Base-by-base conservation (phyloP, 1,140 invertebrate species). In the Medauroidea extradentata region DNA sequence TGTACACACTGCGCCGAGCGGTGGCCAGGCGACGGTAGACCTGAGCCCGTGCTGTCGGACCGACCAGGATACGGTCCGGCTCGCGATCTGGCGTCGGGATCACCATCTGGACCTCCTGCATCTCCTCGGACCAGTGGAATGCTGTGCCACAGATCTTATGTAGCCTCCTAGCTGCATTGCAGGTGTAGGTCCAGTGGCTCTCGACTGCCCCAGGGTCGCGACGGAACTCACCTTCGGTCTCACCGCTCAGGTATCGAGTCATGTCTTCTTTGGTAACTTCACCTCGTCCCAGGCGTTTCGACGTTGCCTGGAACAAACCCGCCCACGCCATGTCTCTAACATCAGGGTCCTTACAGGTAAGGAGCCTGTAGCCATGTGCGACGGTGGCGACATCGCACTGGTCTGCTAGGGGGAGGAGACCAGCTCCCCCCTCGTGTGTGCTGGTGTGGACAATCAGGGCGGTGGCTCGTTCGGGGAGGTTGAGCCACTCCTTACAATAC, bases 341-440 rank as follows among this genome's bases (percentile, higher is more conserved):
- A 0, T 48, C 7, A 3, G 19, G 5, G 38, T 72, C 69, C 9
- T 21, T 44, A 2, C 63, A 63, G 3, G 53, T 66, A 29, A 73
- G 27, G 53, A 69, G 63, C 16, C 61, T 63, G 55, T 67, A 68
- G 0, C 63, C 66, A 19, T 74, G 67, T 9, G 62, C 61, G 14
- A 70, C 55, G 2, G 63, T 63, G 1, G 60, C 41, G 7, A 67
- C 38, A 14, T 70, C 69, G 1, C 46, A 54, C 2, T 65, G 38
- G 38, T 67, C 62, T 0, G 57, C 62, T 7, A 70, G 55, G 0
- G 68, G 68, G 0, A 65, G 44, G 0, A 71, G 16, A 2, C 59
- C 29, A 7, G 29, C 25, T n/a, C 29, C 51, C 23, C 53, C 53
- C 14, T 42, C 19, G 8, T 24, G 53, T 7, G 19, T 9, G 38